These are phyloP conservation scores for Podarcis lilfordi DNA, from an alignment of 2,797 vertebrate genomes.

Conservation along the genomic window DNA sequence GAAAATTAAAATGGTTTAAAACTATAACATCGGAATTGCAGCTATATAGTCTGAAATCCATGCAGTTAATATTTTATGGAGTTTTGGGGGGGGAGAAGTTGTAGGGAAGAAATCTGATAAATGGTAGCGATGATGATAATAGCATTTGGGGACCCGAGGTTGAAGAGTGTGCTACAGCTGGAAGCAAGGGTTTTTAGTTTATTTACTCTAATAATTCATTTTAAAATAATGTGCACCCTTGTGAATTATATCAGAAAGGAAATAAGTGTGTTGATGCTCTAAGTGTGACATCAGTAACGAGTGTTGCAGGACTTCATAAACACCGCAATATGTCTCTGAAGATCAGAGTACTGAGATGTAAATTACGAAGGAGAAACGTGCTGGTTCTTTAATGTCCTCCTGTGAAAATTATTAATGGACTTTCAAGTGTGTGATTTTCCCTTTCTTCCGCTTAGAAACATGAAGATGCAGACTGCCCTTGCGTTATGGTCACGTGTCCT, in stretches of 20 bases:
- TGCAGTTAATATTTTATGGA: no score
- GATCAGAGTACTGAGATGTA: neutral
- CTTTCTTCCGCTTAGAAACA: conserved; percentile 86
- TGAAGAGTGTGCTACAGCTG: neutral
- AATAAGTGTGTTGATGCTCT: neutral
- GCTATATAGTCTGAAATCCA: no score
- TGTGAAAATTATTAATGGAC: neutral
- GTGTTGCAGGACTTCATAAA: conserved; percentile 16
- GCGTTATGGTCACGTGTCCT: conserved; percentile 93
- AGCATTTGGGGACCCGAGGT: no score
- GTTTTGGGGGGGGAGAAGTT: no score
- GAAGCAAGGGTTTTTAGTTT: neutral
- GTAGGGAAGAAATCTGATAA: no score
- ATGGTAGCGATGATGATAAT: no score
- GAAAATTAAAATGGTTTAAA: no score
- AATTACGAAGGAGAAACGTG: neutral
- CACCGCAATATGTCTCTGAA: neutral
- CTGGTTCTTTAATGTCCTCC: neutral
- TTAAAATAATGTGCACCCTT: neutral
- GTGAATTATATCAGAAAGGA: neutral
- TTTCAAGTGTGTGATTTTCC: conserved; percentile 37
- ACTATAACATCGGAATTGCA: no score
- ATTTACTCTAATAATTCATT: neutral
- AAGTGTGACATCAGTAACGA: conserved; percentile 27
- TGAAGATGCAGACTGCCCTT: conserved; percentile 93